Base-by-base conservation (phyloP, 2,113 vertebrate species). In the Macroglossus sobrinus region DNA sequence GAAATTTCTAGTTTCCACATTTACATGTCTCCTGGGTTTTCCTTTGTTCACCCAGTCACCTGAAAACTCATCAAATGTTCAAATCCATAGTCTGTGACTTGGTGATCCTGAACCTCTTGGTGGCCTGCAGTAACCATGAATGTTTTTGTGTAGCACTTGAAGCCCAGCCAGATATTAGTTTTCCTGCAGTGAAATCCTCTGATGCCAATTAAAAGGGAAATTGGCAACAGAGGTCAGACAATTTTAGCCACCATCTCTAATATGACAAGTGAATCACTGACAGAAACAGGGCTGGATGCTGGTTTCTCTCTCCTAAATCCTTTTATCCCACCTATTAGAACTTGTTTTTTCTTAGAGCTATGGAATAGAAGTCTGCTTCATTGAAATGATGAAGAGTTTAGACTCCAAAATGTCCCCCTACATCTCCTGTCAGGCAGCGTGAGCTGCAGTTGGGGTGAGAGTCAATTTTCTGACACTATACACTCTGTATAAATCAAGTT, bases 51-150 rank as follows among this genome's bases (percentile, higher is more conserved):
- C n/a, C 40, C 61, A 87, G 55, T 76, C 63, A 61, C 68, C 87
- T 97, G 94, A 95, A 94, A 97, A 93, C 61, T 81, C 87, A 95
- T 97, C 68, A 90, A 75, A 45, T 28, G 47, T 95, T 96, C 66
- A 68, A 63, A 93, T 76, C 91, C 64, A 87, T 7, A 76, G 61
- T 75, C 71, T 78, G 40, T 57, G 72, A 88, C 61, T 92, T 1
- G 4, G 57, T 96, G 90, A 95, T 88, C 84, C n/a, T 47, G 55
- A 91, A 66, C 79, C 61, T 92, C 59, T 63, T 88, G 89, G 94
- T 96, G 93, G 74, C 89, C 96, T 91, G 94, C 92, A 96, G 92
- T 95, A 68, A 84, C 21, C 38, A 47, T 78, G 76, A 90, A 85
- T 92, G 72, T 30, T 95, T 71, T 91, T 74, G 38, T 69, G 93